Evolutionary conservation across 2,797 vertebrate genomes (phyloP).

Genomic region (Masticophis lateralis): DNA sequence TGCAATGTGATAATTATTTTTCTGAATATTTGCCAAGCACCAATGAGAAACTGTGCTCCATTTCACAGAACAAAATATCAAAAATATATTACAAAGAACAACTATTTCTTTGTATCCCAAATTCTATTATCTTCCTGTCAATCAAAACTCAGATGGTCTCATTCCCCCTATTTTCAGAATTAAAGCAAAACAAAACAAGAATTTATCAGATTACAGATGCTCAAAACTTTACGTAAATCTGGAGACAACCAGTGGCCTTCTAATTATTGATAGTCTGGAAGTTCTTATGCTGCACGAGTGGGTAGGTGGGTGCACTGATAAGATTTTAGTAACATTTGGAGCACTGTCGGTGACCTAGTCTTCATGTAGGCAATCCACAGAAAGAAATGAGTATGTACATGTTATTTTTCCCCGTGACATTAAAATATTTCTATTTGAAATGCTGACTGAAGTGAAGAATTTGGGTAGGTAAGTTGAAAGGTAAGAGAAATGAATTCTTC

Average conservation of each 20-base stretch:
- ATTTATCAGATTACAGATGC: not conserved
- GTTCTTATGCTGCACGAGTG: not conserved
- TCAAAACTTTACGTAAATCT: not conserved
- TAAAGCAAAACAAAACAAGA: not conserved
- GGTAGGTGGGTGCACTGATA: not conserved
- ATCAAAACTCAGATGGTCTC: not conserved
- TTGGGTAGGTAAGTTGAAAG: not conserved
- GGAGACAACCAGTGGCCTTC: not conserved
- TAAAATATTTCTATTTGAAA: not conserved
- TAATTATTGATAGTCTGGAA: not conserved
- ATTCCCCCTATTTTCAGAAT: not conserved
- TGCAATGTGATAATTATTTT: not conserved
- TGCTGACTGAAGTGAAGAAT: not conserved
- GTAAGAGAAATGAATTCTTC: not conserved
- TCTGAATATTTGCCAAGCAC: not conserved
- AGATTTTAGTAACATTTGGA: not conserved
- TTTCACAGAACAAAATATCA: not conserved
- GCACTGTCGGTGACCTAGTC: not conserved
- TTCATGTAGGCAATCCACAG: not conserved
- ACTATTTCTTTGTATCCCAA: not conserved
- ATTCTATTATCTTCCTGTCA: not conserved
- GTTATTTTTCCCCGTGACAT: not conserved
- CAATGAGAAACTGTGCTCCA: not conserved
- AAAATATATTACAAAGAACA: slow-evolving; percentile 25
- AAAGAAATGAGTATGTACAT: not conserved